Percentiles rank a stretch among this genome's conserved stretches.
These are phyloP conservation scores for Apoderus coryli DNA, from an alignment of 2,888 invertebrate species.

Conservation along the genomic window DNA sequence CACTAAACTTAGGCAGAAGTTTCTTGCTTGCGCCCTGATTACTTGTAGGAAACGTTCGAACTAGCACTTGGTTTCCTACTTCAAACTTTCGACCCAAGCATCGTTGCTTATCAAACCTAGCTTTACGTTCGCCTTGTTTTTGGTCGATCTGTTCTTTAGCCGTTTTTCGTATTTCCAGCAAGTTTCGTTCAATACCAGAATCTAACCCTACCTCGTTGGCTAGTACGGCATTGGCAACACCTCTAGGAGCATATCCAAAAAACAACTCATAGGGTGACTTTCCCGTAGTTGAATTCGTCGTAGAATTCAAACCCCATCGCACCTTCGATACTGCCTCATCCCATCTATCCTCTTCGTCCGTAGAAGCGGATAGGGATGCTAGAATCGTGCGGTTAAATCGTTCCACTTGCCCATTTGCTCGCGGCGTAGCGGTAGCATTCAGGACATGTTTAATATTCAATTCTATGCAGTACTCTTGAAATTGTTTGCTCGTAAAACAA, in stretches of 20 bases:
- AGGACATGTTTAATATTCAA: slow-evolving; percentile 4
- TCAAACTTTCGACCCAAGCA: neutral
- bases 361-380: slow-evolving; percentile 5
- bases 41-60: slow-evolving; percentile 3
- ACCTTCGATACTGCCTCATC: slow-evolving; percentile 11
- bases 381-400: slow-evolving; percentile 11
- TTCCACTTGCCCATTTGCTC: slow-evolving; percentile 14
- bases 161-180: neutral
- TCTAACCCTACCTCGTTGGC: slow-evolving; percentile 7
- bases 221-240: slow-evolving; percentile 9
- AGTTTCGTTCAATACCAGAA: no score
- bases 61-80: slow-evolving; percentile 9
- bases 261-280: slow-evolving; percentile 14
- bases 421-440: slow-evolving; percentile 12
- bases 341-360: slow-evolving; percentile 12
- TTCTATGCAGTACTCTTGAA: slow-evolving; percentile 8
- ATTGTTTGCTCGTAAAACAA: slow-evolving; percentile 13
- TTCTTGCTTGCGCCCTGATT: slow-evolving; percentile 11
- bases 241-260: slow-evolving; percentile 14
- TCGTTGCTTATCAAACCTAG: slow-evolving; percentile 7
- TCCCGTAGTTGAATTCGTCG: no score
- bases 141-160: slow-evolving; percentile 2
- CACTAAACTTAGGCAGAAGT: slow-evolving; percentile 11
- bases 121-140: slow-evolving; percentile 8
- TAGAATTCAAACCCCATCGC: slow-evolving; percentile 14